These are phyloP conservation scores for Sycophaga agraensis DNA, from an alignment of 1,140 invertebrate species.

Conservation along the genomic window DNA sequence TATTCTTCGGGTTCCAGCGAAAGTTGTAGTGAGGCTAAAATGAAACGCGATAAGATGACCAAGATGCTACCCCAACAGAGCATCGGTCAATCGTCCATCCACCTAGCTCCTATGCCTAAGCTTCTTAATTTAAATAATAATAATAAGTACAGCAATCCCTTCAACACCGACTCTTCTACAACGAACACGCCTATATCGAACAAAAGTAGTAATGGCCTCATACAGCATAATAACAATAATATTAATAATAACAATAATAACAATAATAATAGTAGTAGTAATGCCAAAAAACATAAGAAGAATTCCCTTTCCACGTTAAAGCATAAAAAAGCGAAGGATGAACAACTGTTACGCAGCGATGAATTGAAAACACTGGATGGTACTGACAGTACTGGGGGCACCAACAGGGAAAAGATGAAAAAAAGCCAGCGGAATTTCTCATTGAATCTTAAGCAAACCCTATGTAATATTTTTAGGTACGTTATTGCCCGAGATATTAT, in stretches of 20 bases:
- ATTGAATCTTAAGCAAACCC: constrained; percentile 78
- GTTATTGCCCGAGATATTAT: background rate
- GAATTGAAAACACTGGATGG: constrained; percentile 16
- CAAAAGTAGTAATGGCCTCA: constrained; percentile 51
- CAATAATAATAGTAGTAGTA: constrained; percentile 54
- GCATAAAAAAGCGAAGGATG: constrained; percentile 69
- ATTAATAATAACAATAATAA: constrained; percentile 56
- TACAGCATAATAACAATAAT: constrained; percentile 56
- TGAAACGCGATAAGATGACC: constrained; percentile 50
- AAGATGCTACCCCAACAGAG: constrained; percentile 30
- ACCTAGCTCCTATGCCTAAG: constrained; percentile 49
- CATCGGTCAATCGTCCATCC: constrained; percentile 41
- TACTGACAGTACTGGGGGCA: constrained; percentile 17
- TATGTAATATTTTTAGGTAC: constrained; percentile 73
- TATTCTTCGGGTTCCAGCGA: constrained; percentile 68
- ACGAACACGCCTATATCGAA: constrained; percentile 54
- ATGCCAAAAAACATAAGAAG: constrained; percentile 62
- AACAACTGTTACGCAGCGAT: constrained; percentile 24
- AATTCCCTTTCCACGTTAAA: constrained; percentile 64
- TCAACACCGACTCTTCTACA: constrained; percentile 53
- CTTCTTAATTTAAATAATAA: constrained; percentile 54
- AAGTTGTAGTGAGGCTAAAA: constrained; percentile 46
- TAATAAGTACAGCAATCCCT: constrained; percentile 54
- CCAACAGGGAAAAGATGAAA: constrained; percentile 62
- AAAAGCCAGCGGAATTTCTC: constrained; percentile 67